Conservation (phyloP, 2,888 invertebrate species). For the Amiota minor region DNA sequence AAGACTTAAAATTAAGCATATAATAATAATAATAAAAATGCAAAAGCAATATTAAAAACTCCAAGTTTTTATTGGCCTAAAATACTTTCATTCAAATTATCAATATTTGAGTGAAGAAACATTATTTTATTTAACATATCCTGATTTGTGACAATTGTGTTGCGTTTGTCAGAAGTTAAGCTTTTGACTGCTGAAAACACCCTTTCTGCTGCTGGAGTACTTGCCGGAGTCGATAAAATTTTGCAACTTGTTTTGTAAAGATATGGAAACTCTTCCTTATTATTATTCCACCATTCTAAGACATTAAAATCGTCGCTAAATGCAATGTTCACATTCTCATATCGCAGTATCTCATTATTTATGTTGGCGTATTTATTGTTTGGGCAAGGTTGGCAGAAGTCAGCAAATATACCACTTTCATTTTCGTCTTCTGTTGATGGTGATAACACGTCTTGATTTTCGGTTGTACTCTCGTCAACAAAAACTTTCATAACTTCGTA, state of each 20-base stretch:
- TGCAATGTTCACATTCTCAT: not conserved
- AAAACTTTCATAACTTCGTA: not conserved
- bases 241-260: conserved; percentile 42
- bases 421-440: not conserved
- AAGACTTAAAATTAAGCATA: no score
- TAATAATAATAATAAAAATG: no score
- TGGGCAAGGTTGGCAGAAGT: no score
- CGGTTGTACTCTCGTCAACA: not conserved
- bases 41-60: no score
- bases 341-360: no score
- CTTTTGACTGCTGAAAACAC: conserved; percentile 35
- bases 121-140: conserved; percentile 38
- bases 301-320: conserved; percentile 12
- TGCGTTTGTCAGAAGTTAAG: conserved; percentile 36
- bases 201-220: conserved; percentile 36
- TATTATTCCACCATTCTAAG: conserved; percentile 19
- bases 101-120: conserved; percentile 36
- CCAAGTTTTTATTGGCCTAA: not conserved
- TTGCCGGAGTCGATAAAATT: conserved; percentile 42
- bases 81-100: not conserved
- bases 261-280: conserved; percentile 36
- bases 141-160: conserved; percentile 24
- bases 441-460: not conserved
- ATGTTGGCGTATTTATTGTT: no score
- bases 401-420: no score